Percentiles rank a stretch among this genome's conserved stretches.
These are phyloP conservation scores for Thunnus maccoyii DNA, from an alignment of 2,113 vertebrate genomes.

Conservation along the genomic window DNA sequence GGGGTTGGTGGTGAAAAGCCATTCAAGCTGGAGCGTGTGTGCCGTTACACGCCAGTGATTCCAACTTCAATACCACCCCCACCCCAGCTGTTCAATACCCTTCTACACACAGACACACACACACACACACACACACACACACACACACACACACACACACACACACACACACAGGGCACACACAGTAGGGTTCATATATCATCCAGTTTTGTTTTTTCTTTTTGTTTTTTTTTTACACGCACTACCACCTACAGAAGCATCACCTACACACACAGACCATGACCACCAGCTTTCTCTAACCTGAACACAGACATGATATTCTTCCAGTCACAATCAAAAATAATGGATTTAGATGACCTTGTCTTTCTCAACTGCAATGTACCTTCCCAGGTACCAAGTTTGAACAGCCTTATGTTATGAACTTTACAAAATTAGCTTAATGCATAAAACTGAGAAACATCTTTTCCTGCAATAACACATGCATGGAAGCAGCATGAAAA, in stretches of 20 bases:
- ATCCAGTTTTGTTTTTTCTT: constrained; percentile 12
- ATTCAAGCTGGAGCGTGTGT: constrained; percentile 52
- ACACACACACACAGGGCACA: too few species aligned
- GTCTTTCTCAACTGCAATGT: too few species aligned
- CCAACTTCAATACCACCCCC: constrained; percentile 53
- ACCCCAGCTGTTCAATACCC: constrained; percentile 41
- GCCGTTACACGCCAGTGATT: constrained; percentile 59
- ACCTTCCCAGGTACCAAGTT: too few species aligned
- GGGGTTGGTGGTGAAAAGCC: constrained; percentile 30
- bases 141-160: constrained; percentile 3
- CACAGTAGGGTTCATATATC: constrained; percentile 24
- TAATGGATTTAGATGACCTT: too few species aligned
- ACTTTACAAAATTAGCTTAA: too few species aligned
- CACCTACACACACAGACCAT: not conserved
- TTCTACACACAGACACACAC: constrained; percentile 2
- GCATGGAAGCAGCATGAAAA: too few species aligned
- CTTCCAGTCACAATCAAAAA: too few species aligned
- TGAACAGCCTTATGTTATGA: too few species aligned
- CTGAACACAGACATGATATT: too few species aligned
- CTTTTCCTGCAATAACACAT: too few species aligned
- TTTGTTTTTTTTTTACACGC: not conserved
- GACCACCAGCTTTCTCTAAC: too few species aligned
- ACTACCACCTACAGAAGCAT: constrained; percentile 5
- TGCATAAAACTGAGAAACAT: too few species aligned
- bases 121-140: constrained; percentile 7